Evolutionary conservation across 2,113 vertebrate genomes (phyloP).

Genomic region (Oryzias melastigma): DNA sequence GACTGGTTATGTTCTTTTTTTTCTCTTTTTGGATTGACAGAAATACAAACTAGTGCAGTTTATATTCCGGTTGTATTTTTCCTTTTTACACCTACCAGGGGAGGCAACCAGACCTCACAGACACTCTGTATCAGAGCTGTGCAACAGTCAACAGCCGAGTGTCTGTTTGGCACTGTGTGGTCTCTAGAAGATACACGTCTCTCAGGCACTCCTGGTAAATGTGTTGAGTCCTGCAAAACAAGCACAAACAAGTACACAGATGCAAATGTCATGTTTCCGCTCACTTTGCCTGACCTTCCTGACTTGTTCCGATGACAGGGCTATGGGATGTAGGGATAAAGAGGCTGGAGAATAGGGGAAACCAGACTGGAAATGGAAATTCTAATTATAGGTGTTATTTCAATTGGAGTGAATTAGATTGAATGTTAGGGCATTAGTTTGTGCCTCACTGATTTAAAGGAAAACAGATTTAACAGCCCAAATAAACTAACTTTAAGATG

Average conservation of each 20-base stretch:
- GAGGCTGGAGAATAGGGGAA: constrained; percentile 1
- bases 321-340: constrained; percentile 24
- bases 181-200: constrained; percentile 46
- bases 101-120: constrained; percentile 17
- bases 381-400: constrained; percentile 23
- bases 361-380: constrained; percentile 3
- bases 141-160: constrained; percentile 10
- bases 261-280: constrained; percentile 25
- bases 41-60: no score
- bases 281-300: constrained; percentile 37
- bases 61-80: not conserved
- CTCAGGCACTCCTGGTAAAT: constrained; percentile 10
- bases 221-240: constrained; percentile 8
- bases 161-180: constrained; percentile 26
- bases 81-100: constrained; percentile 17
- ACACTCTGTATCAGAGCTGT: constrained; percentile 21
- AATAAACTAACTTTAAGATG: constrained; percentile 13
- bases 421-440: constrained; percentile 9
- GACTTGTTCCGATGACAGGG: constrained; percentile 29
- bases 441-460: constrained; percentile 25
- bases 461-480: constrained; percentile 4
- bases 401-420: constrained; percentile 12
- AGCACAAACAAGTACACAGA: constrained; percentile 16
- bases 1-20: not conserved
- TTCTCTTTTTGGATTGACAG: no score